Evolutionary conservation across 64 coral and sea anemone genomes (phyloP).

Genomic region (Cladopsammia gracilis): DNA sequence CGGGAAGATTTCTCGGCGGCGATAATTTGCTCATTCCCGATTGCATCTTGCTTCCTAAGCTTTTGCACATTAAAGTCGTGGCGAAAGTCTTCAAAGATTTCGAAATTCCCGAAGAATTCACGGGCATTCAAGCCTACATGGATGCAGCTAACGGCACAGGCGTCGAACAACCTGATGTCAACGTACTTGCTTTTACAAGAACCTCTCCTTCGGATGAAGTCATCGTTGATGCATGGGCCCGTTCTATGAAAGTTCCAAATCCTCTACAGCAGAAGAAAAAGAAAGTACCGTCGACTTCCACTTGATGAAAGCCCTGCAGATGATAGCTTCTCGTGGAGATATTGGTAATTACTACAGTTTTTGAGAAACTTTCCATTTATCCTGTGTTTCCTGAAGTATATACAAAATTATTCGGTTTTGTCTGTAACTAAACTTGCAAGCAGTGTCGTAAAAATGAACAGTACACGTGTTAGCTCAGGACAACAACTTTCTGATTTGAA

Average conservation of each 20-base stretch:
- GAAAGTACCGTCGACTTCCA: neutral
- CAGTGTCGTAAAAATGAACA: conserved; percentile 7
- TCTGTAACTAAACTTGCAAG: neutral
- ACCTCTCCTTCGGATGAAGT: conserved; percentile 70
- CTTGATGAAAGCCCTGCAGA: neutral
- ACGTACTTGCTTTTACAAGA: conserved; percentile 28
- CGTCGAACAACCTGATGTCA: neutral
- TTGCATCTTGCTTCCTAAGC: conserved; percentile 78
- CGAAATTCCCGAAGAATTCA: conserved; percentile 78
- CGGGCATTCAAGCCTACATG: conserved; percentile 53
- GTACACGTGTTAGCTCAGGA: neutral
- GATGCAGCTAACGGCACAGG: conserved; percentile 65
- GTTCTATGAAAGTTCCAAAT: conserved; percentile 12
- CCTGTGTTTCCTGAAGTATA: neutral
- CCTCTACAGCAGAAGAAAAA: neutral
- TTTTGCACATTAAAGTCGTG: conserved; percentile 74
- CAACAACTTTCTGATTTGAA: conserved; percentile 12
- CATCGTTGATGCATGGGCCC: conserved; percentile 58
- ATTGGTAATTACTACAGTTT: conserved; percentile 1
- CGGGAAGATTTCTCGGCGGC: conserved; percentile 70
- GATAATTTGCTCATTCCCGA: conserved; percentile 60
- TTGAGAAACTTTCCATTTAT: neutral
- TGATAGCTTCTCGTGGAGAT: neutral
- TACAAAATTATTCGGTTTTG: neutral
- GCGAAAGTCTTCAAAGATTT: conserved; percentile 67